Conservation (phyloP, 2,797 vertebrate species). For the Oophaga sylvatica region DNA sequence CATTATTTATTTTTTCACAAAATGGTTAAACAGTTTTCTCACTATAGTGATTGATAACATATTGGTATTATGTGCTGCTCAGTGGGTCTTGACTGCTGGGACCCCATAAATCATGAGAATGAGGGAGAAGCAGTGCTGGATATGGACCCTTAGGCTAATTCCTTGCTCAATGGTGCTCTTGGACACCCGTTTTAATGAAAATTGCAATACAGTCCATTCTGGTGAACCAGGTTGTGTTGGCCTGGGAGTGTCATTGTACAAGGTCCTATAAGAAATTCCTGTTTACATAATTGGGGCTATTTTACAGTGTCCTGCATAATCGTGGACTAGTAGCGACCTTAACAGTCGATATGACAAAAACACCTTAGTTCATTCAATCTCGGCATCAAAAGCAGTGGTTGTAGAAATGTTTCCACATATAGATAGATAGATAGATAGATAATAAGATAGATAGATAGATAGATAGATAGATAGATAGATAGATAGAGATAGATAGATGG, state of each 20-base stretch:
- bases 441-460: not conserved
- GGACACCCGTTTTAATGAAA: not conserved
- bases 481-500: not conserved
- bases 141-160: not conserved
- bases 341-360: too few species aligned
- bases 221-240: not conserved
- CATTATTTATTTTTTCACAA: not conserved
- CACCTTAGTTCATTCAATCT: not conserved
- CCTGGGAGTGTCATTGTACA: too few species aligned
- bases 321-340: not conserved
- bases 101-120: not conserved
- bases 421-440: not conserved
- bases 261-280: too few species aligned
- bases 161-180: not conserved
- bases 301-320: not conserved
- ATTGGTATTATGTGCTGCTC: not conserved
- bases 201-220: too few species aligned
- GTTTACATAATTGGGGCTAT: too few species aligned
- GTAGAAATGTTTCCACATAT: not conserved
- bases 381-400: not conserved
- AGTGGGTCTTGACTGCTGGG: not conserved
- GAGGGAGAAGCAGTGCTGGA: not conserved
- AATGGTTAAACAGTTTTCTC: not conserved
- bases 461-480: not conserved
- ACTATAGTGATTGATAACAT: not conserved